phyloP scores from a whole-genome alignment of 2,797 vertebrate species.

The Eurystomus glaucurus region DNA sequence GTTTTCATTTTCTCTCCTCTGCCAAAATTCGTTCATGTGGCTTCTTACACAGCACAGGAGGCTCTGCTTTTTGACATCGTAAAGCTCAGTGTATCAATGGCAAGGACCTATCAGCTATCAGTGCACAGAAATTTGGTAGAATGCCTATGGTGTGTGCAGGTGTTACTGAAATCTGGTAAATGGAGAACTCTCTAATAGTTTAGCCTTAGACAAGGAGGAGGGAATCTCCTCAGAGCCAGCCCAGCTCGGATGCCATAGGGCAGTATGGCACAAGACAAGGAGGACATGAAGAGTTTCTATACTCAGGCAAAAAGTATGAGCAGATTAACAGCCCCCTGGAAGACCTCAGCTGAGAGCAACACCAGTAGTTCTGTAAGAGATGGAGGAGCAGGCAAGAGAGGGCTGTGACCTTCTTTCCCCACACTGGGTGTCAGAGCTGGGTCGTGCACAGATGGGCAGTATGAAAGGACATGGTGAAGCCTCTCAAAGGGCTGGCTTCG shows the following conservation, averaged over 20 bases:
- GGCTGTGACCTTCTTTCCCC: not conserved
- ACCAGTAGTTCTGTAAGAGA: not conserved
- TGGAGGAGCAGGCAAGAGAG: fast-evolving
- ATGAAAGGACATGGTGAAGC: not conserved
- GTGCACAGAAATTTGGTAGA: not conserved
- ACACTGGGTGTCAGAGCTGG: not conserved
- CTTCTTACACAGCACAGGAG: not conserved
- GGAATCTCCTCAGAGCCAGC: not conserved
- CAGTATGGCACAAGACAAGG: not conserved
- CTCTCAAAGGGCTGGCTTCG: not conserved
- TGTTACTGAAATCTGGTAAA: too few species aligned
- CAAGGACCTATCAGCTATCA: not conserved
- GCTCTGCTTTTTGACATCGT: not conserved
- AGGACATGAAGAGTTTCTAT: not conserved
- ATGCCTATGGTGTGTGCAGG: not conserved
- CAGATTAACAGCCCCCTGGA: not conserved
- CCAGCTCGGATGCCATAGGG: not conserved
- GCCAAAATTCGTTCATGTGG: not conserved
- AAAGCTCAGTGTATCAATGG: not conserved
- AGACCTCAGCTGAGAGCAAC: not conserved
- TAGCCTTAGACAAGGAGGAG: not conserved
- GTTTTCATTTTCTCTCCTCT: not conserved
- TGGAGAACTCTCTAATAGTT: too few species aligned
- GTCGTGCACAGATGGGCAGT: fast-evolving
- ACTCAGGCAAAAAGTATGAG: not conserved